These are phyloP conservation scores for Syngnathus floridae DNA, from an alignment of 2,113 vertebrate genomes.

Conservation along the genomic window DNA sequence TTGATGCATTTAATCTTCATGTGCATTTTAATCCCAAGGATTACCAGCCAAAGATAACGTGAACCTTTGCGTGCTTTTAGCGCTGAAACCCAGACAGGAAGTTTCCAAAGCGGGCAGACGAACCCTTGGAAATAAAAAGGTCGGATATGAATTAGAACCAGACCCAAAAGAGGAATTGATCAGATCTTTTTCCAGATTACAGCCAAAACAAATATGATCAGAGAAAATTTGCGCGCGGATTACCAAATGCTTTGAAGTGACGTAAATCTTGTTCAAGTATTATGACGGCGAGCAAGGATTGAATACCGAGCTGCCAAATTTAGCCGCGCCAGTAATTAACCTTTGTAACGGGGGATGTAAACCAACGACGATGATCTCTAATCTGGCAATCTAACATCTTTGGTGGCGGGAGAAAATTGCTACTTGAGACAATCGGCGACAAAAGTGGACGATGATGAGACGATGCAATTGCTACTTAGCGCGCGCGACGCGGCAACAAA, in stretches of 20 bases:
- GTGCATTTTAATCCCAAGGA: slow-evolving; percentile 29
- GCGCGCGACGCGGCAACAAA: too few species aligned
- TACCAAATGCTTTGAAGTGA: slow-evolving; percentile 18
- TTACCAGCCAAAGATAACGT: slow-evolving; percentile 18
- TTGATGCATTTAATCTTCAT: slow-evolving; percentile 18
- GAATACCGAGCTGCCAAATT: slow-evolving; percentile 24
- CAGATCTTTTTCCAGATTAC: slow-evolving; percentile 30
- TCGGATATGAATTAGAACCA: slow-evolving; percentile 16
- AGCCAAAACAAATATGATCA: slow-evolving; percentile 11
- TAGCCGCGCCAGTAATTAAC: slow-evolving; percentile 48
- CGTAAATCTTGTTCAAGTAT: slow-evolving; percentile 15
- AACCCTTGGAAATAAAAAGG: slow-evolving; percentile 1
- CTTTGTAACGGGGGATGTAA: slow-evolving; percentile 36
- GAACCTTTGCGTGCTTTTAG: slow-evolving; percentile 8
- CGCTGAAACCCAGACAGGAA: slow-evolving; percentile 10
- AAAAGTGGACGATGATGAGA: neutral
- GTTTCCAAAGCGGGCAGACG: neutral
- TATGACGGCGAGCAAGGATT: slow-evolving; percentile 10
- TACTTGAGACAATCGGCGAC: slow-evolving; percentile 33
- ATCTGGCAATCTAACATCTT: slow-evolving; percentile 40
- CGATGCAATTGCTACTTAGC: neutral
- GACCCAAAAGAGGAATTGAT: slow-evolving; percentile 7
- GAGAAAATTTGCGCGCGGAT: slow-evolving; percentile 22
- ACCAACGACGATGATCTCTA: slow-evolving; percentile 24
- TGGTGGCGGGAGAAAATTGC: slow-evolving; percentile 16